phyloP scores from a whole-genome alignment of 2,113 vertebrate genomes.

The Rhinoptilus africanus region DNA sequence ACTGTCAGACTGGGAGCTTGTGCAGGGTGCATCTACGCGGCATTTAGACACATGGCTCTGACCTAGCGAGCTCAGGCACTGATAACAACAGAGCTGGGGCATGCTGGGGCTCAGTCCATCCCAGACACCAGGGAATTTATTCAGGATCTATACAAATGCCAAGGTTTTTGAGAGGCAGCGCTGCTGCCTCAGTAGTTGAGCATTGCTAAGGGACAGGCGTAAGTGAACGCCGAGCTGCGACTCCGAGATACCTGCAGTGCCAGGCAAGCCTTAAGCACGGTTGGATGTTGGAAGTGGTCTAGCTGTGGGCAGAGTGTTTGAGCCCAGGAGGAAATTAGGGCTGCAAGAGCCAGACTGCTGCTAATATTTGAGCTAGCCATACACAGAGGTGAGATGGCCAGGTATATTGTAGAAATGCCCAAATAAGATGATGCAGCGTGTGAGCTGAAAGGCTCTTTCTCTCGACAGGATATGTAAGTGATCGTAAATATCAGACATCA shows the following conservation, averaged over 20 bases:
- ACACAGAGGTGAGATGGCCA: background rate
- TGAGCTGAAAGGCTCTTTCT: background rate
- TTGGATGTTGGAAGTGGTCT: fast-evolving
- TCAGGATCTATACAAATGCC: background rate
- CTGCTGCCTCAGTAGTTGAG: background rate
- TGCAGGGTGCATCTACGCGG: background rate
- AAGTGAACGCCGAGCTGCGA: fast-evolving
- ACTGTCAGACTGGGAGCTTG: background rate
- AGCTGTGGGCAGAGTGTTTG: background rate
- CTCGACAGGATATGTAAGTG: background rate
- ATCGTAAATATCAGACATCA: background rate
- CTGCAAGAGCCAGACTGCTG: background rate
- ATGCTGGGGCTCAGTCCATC: background rate
- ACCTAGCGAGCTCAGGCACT: background rate
- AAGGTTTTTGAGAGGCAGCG: background rate
- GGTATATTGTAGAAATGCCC: background rate
- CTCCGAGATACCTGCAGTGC: background rate
- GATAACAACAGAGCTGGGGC: background rate
- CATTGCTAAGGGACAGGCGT: fast-evolving
- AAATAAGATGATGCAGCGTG: background rate
- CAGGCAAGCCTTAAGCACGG: background rate
- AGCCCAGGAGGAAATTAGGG: background rate
- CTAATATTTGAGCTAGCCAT: background rate
- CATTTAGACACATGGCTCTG: background rate
- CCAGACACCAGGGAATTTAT: background rate